A percentile compares a stretch with the other conserved stretches of the same genome.
Evolutionary conservation across 2,888 invertebrate genomes (phyloP).

Genomic region (Sphinx pinastri): DNA sequence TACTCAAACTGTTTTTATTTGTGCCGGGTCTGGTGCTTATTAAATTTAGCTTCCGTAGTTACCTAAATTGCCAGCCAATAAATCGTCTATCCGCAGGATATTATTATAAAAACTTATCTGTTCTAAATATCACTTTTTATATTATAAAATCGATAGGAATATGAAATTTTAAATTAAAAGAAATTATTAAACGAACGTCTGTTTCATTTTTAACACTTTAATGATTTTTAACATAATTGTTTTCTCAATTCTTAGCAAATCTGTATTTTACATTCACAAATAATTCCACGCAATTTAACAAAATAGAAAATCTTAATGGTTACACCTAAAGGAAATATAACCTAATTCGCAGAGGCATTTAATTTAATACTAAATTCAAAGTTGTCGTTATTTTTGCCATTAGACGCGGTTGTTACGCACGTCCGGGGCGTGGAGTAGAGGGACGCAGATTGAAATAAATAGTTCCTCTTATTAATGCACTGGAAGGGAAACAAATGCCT

Average conservation of each 20-base stretch:
- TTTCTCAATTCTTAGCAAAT: too few species aligned
- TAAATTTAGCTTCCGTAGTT: constrained; percentile 22
- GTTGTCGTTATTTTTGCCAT: constrained; percentile 62
- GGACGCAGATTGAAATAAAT: constrained; percentile 76
- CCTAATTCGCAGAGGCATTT: constrained; percentile 28
- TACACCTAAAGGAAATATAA: too few species aligned
- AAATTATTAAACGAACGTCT: too few species aligned
- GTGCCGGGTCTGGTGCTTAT: constrained; percentile 18
- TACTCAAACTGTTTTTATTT: constrained; percentile 31
- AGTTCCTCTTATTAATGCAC: constrained; percentile 62
- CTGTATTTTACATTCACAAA: too few species aligned
- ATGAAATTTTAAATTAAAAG: too few species aligned
- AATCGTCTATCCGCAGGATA: too few species aligned
- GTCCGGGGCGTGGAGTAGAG: constrained; percentile 65
- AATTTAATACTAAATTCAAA: constrained; percentile 34
- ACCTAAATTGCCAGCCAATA: too few species aligned
- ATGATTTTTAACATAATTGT: neutral
- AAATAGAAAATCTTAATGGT: too few species aligned
- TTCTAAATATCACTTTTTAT: too few species aligned
- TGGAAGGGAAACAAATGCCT: constrained; percentile 47
- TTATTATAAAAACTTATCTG: too few species aligned
- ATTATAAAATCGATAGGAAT: too few species aligned
- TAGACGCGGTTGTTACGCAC: constrained; percentile 61
- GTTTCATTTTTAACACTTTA: neutral
- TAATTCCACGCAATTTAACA: too few species aligned